Conservation (phyloP, 1,140 invertebrate species). For the Dolichoris vasculosae region DNA sequence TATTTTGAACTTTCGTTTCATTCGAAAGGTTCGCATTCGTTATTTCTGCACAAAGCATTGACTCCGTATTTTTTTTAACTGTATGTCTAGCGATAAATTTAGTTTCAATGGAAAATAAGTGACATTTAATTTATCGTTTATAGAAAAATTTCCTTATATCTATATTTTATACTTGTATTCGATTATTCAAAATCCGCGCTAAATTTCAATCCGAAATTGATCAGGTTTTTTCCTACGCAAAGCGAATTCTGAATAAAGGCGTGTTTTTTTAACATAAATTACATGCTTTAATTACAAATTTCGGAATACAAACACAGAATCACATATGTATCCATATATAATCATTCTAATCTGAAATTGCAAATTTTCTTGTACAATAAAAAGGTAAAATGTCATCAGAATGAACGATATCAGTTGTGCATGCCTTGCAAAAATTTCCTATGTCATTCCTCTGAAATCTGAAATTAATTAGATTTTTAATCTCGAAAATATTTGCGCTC, state of each 20-base stretch:
- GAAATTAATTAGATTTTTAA: background rate
- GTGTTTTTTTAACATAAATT: background rate
- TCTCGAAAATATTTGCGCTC: background rate
- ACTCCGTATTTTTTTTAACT: background rate
- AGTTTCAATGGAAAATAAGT: background rate
- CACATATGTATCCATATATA: background rate
- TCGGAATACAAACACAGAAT: background rate
- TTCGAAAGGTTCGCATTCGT: background rate
- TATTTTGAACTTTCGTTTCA: slow-evolving; percentile 2
- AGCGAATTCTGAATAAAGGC: background rate
- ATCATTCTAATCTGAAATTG: background rate
- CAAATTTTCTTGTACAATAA: slow-evolving; percentile 2
- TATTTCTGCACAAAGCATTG: background rate
- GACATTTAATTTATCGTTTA: background rate
- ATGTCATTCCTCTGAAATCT: background rate
- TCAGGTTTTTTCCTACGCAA: background rate
- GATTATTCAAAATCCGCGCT: too few species aligned
- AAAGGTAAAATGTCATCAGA: background rate
- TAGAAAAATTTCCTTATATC: background rate
- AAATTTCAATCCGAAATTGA: background rate
- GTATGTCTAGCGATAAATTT: background rate
- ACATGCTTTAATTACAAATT: background rate
- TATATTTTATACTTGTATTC: too few species aligned
- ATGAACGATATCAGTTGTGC: background rate
- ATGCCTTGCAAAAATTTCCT: background rate